Evolutionary conservation across 92 coral and sea anemone genomes (phyloP).

Genomic region (Micromussa lordhowensis): DNA sequence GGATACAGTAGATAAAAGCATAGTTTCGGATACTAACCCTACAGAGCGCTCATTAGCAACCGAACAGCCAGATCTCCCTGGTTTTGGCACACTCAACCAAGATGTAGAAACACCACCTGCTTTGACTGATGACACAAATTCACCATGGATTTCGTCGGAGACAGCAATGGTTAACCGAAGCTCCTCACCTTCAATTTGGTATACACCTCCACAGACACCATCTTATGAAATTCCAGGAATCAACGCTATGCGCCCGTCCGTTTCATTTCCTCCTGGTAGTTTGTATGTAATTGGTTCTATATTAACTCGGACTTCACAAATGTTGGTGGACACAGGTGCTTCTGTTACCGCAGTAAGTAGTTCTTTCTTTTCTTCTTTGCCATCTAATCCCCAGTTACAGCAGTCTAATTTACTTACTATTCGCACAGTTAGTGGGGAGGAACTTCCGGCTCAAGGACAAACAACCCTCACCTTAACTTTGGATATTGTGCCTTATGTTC

Average conservation of each 20-base stretch:
- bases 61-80: slow-evolving; percentile 4
- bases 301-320: not conserved
- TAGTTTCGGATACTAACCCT: not conserved
- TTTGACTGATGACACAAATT: not conserved
- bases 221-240: not conserved
- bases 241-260: not conserved
- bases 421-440: slow-evolving; percentile 63
- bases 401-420: slow-evolving; percentile 2
- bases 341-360: not conserved
- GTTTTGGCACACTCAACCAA: slow-evolving; percentile 4
- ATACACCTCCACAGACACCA: not conserved
- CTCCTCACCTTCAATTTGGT: not conserved
- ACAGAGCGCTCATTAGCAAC: not conserved
- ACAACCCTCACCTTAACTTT: not conserved
- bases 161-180: not conserved
- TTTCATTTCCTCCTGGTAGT: not conserved
- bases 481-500: not conserved
- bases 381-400: not conserved
- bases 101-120: not conserved
- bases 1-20: not conserved
- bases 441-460: slow-evolving; percentile 34
- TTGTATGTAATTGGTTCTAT: not conserved
- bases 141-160: not conserved
- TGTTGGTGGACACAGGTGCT: slow-evolving; percentile 55
- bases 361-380: not conserved